These are phyloP conservation scores for Palythoa grandis DNA, from an alignment of 92 coral and sea anemone genomes.

Conservation along the genomic window DNA sequence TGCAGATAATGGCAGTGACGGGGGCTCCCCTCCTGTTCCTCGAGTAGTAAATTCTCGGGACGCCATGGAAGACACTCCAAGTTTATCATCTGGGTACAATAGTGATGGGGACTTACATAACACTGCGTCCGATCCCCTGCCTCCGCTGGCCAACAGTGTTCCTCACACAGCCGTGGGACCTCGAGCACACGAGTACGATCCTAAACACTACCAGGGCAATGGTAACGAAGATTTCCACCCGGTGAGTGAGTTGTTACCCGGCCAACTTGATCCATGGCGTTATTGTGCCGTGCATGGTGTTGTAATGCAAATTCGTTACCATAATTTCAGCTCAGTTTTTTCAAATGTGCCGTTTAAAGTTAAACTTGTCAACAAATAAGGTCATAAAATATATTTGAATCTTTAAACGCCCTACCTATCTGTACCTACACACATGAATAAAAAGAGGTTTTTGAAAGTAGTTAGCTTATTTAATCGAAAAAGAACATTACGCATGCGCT, in stretches of 20 bases:
- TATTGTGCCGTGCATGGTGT: background rate
- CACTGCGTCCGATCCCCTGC: constrained; percentile 57
- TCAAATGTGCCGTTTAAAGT: too few species aligned
- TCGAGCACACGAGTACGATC: constrained; percentile 83
- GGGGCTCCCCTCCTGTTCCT: constrained; percentile 64
- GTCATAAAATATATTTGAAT: too few species aligned
- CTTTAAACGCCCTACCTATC: too few species aligned
- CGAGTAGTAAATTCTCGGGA: constrained; percentile 51
- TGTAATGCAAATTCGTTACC: background rate
- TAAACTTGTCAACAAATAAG: too few species aligned
- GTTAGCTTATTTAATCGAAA: too few species aligned
- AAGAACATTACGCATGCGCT: too few species aligned
- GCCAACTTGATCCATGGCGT: background rate
- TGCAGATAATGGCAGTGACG: constrained; percentile 34
- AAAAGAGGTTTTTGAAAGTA: too few species aligned
- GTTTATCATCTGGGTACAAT: constrained; percentile 97
- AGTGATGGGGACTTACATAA: constrained; percentile 83
- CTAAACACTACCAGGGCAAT: constrained; percentile 92
- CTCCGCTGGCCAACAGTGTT: constrained; percentile 40
- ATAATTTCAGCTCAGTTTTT: background rate
- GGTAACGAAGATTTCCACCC: constrained; percentile 80
- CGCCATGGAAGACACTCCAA: constrained; percentile 83
- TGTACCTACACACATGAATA: too few species aligned
- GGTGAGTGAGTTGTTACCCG: constrained; percentile 49
- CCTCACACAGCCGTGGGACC: constrained; percentile 53